phyloP scores from a whole-genome alignment of 2,113 vertebrate genomes.

The Atractosteus spatula region DNA sequence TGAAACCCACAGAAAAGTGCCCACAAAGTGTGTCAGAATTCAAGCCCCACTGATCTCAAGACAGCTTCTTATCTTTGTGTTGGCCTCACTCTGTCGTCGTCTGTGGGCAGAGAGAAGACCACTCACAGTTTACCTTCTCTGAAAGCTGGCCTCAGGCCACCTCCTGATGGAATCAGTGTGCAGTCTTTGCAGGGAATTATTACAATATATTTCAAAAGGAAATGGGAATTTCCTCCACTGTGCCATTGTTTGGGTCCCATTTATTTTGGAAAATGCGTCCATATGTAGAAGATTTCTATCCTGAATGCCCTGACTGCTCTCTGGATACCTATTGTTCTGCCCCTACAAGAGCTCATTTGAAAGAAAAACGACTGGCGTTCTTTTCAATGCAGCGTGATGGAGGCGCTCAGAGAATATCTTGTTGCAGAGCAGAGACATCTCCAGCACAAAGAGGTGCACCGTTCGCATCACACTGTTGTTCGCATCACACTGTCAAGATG shows the following conservation, averaged over 20 bases:
- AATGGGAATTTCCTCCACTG: not conserved
- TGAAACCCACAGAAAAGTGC: not conserved
- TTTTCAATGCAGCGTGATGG: not conserved
- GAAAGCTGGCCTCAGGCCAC: conserved; percentile 8
- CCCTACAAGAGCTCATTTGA: not conserved
- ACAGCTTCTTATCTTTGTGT: not conserved
- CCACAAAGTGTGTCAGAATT: not conserved
- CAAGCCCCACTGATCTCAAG: not conserved
- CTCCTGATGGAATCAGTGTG: not conserved
- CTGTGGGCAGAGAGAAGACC: not conserved
- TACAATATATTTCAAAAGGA: conserved; percentile 4
- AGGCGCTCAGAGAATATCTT: not conserved
- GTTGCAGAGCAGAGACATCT: conserved; percentile 2
- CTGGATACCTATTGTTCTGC: conserved; percentile 8
- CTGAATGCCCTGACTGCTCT: conserved; percentile 9
- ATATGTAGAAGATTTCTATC: conserved; percentile 5
- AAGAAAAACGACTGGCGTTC: not conserved
- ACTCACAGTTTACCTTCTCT: not conserved
- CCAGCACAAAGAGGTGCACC: not conserved
- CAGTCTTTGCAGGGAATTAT: not conserved
- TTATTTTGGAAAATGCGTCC: not conserved
- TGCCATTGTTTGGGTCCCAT: conserved; percentile 14
- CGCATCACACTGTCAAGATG: not conserved
- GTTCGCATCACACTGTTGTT: not conserved
- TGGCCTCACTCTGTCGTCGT: not conserved